Conservation (phyloP, 2,888 invertebrate genomes). For the Nematopogon swammerdamellus region DNA sequence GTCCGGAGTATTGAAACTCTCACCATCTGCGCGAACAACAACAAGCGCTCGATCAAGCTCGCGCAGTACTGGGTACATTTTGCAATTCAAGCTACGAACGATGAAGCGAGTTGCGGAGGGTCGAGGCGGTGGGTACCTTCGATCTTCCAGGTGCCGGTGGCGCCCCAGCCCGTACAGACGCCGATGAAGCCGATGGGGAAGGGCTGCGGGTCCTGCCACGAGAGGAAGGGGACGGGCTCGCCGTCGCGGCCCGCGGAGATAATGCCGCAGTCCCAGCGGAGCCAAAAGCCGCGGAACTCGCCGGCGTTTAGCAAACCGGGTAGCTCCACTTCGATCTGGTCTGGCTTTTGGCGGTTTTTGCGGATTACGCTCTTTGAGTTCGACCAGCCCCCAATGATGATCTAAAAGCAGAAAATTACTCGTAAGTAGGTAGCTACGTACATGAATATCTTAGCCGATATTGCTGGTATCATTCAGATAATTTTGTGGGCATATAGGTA, state of each 20-base stretch:
- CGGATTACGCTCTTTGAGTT: conserved; percentile 82
- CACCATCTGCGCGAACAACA: conserved; percentile 46
- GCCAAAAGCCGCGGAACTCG: conserved; percentile 82
- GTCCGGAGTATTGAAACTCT: conserved; percentile 53
- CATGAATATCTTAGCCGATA: no score
- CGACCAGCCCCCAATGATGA: conserved; percentile 87
- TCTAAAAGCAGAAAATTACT: no score
- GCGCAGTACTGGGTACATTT: conserved; percentile 58
- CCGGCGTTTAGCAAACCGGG: conserved; percentile 68
- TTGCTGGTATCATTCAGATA: no score
- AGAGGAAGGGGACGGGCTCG: conserved; percentile 68
- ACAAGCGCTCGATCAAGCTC: conserved; percentile 14
- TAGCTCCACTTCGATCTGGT: conserved; percentile 67
- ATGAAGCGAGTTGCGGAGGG: background rate
- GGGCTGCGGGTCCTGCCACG: conserved; percentile 67
- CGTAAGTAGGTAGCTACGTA: no score
- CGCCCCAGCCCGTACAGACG: conserved; percentile 85
- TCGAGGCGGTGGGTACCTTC: conserved; percentile 54
- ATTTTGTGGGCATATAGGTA: no score
- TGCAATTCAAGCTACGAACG: conserved; percentile 13
- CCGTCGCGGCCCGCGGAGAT: conserved; percentile 72
- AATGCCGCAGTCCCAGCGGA: conserved; percentile 70
- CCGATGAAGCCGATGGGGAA: conserved; percentile 73
- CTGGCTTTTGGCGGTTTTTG: conserved; percentile 72
- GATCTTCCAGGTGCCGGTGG: conserved; percentile 76